phyloP scores from a whole-genome alignment of 2,888 invertebrate species.

The Pyralis farinalis region DNA sequence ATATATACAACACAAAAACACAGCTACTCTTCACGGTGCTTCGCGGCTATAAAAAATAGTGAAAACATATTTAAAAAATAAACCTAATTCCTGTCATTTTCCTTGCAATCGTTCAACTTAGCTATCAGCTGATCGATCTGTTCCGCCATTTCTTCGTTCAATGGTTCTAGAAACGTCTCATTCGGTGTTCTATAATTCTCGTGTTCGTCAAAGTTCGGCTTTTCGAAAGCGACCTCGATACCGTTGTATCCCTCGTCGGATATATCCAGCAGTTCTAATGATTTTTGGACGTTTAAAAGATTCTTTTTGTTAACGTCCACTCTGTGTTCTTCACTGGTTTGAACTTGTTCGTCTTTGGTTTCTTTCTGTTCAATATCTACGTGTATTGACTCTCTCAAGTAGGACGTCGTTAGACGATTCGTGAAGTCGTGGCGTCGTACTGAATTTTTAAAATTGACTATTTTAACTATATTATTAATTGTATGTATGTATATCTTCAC shows the following conservation, averaged over 20 bases:
- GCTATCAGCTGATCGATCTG: conserved; percentile 68
- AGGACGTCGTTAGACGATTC: conserved; percentile 32
- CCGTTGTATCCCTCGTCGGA: conserved; percentile 37
- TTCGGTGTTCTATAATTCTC: conserved; percentile 62
- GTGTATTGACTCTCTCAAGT: conserved; percentile 20
- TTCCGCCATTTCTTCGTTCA: conserved; percentile 57
- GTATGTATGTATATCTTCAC: no score
- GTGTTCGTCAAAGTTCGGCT: conserved; percentile 47
- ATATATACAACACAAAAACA: no score
- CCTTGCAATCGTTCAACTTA: conserved; percentile 50
- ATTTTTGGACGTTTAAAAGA: conserved; percentile 43
- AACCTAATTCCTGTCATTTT: conserved; percentile 36
- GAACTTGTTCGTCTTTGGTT: conserved; percentile 46
- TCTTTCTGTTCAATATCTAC: conserved; percentile 26
- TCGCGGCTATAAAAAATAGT: background rate
- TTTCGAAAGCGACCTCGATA: conserved; percentile 60
- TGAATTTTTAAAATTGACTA: conserved; percentile 10
- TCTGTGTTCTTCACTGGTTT: conserved; percentile 35
- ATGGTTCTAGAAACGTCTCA: conserved; percentile 55
- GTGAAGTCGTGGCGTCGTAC: conserved; percentile 29
- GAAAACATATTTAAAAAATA: conserved; percentile 14
- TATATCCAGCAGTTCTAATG: conserved; percentile 56
- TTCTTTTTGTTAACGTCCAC: conserved; percentile 31
- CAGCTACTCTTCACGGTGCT: no score
- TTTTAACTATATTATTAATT: no score